These are phyloP conservation scores for Lepus americanus DNA, from an alignment of 2,113 vertebrate species.

Conservation along the genomic window DNA sequence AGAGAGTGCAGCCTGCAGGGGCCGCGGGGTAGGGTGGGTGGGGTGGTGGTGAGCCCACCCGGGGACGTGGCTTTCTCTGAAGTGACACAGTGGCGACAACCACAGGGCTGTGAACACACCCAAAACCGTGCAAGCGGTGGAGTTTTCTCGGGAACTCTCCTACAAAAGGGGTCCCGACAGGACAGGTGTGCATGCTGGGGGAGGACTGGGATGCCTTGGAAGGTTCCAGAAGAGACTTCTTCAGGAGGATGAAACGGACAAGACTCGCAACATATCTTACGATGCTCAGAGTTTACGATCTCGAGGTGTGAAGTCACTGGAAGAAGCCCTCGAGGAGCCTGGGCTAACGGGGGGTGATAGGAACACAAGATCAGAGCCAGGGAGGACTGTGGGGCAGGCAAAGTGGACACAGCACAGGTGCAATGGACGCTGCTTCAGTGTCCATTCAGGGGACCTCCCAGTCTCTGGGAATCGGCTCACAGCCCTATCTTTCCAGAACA, in stretches of 20 bases:
- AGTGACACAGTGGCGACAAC: no score
- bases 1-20: no score
- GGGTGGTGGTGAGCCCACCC: no score
- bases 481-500: not conserved
- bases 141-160: no score
- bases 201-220: not conserved
- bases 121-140: no score
- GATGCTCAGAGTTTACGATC: not conserved
- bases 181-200: not conserved
- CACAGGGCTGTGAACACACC: no score
- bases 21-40: fast-evolving
- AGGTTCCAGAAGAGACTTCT: not conserved
- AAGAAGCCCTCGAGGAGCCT: not conserved
- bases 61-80: no score
- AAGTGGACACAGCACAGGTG: not conserved
- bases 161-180: not conserved
- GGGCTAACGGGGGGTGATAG: no score
- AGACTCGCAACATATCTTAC: not conserved
- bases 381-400: not conserved
- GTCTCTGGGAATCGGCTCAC: not conserved
- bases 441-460: not conserved
- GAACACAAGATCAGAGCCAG: not conserved
- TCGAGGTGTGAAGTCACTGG: not conserved
- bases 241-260: not conserved
- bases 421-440: not conserved